phyloP scores from a whole-genome alignment of 2,888 invertebrate genomes.

The Nebria brevicollis region DNA sequence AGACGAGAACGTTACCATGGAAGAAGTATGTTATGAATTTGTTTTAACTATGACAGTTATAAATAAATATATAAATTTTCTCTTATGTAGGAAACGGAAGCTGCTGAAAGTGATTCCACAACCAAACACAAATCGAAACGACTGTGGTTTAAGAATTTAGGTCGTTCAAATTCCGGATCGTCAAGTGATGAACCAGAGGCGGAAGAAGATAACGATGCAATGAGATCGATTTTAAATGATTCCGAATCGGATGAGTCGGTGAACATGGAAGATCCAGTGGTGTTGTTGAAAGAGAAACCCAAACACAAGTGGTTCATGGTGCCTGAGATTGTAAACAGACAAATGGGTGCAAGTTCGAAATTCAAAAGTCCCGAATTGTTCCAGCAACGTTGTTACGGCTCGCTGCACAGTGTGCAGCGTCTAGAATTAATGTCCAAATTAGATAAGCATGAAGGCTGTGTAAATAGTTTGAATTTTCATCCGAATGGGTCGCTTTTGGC shows the following conservation, averaged over 20 bases:
- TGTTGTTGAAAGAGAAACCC: slow-evolving; percentile 70
- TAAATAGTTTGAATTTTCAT: slow-evolving; percentile 93
- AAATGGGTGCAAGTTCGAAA: slow-evolving; percentile 68
- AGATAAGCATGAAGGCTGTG: slow-evolving; percentile 87
- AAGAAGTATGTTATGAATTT: not conserved
- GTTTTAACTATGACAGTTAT: no score
- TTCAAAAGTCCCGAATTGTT: slow-evolving; percentile 68
- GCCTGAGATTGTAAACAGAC: slow-evolving; percentile 73
- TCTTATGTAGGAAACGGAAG: slow-evolving; percentile 17
- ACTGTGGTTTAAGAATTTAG: slow-evolving; percentile 38
- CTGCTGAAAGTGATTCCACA: slow-evolving; percentile 17
- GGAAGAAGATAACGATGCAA: slow-evolving; percentile 31
- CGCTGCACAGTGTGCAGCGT: slow-evolving; percentile 83
- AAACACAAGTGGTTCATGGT: slow-evolving; percentile 75
- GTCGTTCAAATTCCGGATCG: slow-evolving; percentile 35
- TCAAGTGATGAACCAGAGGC: slow-evolving; percentile 29
- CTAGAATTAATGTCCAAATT: slow-evolving; percentile 81
- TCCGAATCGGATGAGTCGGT: slow-evolving; percentile 57
- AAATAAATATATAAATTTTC: not conserved
- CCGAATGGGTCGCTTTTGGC: slow-evolving; percentile 79
- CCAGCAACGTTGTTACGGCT: slow-evolving; percentile 79
- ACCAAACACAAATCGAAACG: not conserved
- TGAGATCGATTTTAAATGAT: slow-evolving; percentile 51
- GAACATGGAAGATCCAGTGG: slow-evolving; percentile 61
- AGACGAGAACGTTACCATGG: not conserved